Evolutionary conservation across 1,140 invertebrate genomes (phyloP), one percentile per base, ranked within the genome.

Genomic region (Oncopodura yosiiana): DNA sequence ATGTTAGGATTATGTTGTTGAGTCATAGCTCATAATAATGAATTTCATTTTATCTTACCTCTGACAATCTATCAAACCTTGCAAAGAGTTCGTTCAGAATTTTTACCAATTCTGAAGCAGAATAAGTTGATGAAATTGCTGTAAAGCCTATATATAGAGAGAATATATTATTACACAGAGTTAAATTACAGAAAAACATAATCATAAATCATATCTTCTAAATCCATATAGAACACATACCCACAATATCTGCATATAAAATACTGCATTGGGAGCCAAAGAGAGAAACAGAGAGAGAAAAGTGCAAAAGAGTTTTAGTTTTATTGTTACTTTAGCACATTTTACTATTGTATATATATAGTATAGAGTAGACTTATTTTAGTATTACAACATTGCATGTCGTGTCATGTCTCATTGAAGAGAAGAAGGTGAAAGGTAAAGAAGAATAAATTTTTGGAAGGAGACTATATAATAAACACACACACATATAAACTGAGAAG

Each of bases 141-240:
- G 90, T 94, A 68, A 94, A 94, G 21, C 88, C 88, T 4, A 93
- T 88, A 66, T 93, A 93, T 70, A 93, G 88, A 16, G 89, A 88
- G 69, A 87, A 89, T 34, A 9, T 34, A 34, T n/a, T 34, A 34
- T 34, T 9, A 9, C 8, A 34, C n/a, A 8, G 32, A 70, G 51
- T 66, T 68, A 44, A 2, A 53, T 29, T 53, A 32, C 23, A 52
- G 29, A 32, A 54, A 46, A 53, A 27, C 18, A 37, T 1, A 18
- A 37, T n/a, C 19, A 9, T 8, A 34, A n/a, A n/a, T 9, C n/a
- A 9, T 34, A 34, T 9, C 8, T 34, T n/a, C n/a, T 8, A 34
- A 34, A 34, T 9, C 8, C n/a, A 3, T n/a, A n/a, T n/a, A n/a
- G n/a, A n/a, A n/a, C n/a, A n/a, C n/a, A n/a, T n/a, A n/a, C 73